Conservation (phyloP, 2,797 vertebrate genomes). For the Petrocephalus sullivani region DNA sequence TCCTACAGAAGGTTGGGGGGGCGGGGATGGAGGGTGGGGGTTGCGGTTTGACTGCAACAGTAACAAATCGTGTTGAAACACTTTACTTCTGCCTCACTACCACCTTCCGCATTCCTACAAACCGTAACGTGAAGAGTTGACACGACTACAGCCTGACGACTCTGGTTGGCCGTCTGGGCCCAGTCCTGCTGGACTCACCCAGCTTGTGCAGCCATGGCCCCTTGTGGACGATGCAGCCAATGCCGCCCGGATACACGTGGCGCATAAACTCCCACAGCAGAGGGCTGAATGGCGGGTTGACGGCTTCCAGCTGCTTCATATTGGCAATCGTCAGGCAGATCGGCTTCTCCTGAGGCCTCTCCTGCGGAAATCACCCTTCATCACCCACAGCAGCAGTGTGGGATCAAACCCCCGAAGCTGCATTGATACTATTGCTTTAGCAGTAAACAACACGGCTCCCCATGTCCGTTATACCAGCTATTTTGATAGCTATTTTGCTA, state of each 20-base stretch:
- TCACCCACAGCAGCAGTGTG: neutral
- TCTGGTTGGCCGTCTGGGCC: neutral
- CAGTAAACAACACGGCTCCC: neutral
- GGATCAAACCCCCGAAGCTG: neutral
- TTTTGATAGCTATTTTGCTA: neutral
- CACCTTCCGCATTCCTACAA: neutral
- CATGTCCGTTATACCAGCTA: neutral
- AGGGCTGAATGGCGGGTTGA: slow-evolving; percentile 35
- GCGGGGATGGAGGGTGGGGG: neutral
- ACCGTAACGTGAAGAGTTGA: neutral
- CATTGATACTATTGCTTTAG: neutral
- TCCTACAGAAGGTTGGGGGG: neutral
- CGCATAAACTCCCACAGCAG: slow-evolving; percentile 38
- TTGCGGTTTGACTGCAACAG: neutral
- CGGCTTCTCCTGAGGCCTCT: slow-evolving; percentile 35
- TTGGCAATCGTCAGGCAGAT: slow-evolving; percentile 36
- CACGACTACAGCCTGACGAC: neutral
- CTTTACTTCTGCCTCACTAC: neutral
- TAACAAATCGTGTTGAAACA: neutral
- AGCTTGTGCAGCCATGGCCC: slow-evolving; percentile 33
- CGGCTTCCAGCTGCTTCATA: slow-evolving; percentile 30
- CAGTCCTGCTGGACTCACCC: slow-evolving; percentile 15
- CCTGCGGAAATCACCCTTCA: slow-evolving; percentile 15
- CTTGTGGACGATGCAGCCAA: slow-evolving; percentile 37
- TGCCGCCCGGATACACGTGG: slow-evolving; percentile 32